A percentile compares a stretch with the other conserved stretches of the same genome.
Conservation (phyloP, 1,140 invertebrate genomes). For the Rhynchophorus ferrugineus region DNA sequence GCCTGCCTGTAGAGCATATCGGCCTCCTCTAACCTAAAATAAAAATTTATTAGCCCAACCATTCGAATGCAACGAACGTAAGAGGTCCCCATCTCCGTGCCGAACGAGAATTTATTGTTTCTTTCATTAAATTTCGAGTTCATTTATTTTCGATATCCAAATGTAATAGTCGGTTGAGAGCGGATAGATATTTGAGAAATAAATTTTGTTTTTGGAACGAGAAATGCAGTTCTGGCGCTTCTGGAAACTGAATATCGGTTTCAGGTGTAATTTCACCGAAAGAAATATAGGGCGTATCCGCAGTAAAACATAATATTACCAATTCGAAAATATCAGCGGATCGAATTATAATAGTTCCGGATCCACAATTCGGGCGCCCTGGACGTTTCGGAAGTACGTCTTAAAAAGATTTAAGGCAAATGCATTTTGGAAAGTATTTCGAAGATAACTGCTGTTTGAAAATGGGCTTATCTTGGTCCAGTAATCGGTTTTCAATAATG, state of each 20-base stretch:
- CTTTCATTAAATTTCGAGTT: no score
- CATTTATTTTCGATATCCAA: background rate
- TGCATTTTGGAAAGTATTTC: no score
- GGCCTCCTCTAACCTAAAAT: constrained; percentile 75
- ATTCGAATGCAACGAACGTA: no score
- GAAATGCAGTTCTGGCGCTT: background rate
- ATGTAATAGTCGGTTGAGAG: background rate
- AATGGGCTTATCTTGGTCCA: no score
- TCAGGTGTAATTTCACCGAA: background rate
- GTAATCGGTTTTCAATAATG: no score
- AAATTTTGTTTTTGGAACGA: background rate
- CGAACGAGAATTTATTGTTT: no score
- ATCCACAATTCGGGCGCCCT: no score
- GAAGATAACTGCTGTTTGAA: no score
- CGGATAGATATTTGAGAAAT: background rate
- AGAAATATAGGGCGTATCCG: background rate
- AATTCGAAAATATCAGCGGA: background rate
- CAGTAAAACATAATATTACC: background rate
- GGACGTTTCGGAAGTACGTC: no score
- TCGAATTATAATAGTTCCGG: background rate
- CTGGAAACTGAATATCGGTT: no score
- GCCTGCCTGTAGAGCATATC: constrained; percentile 89
- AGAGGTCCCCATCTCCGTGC: no score
- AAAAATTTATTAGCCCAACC: background rate
- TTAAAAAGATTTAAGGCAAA: no score